phyloP scores from a whole-genome alignment of 1,140 invertebrate genomes.

The Ruditapes philippinarum region DNA sequence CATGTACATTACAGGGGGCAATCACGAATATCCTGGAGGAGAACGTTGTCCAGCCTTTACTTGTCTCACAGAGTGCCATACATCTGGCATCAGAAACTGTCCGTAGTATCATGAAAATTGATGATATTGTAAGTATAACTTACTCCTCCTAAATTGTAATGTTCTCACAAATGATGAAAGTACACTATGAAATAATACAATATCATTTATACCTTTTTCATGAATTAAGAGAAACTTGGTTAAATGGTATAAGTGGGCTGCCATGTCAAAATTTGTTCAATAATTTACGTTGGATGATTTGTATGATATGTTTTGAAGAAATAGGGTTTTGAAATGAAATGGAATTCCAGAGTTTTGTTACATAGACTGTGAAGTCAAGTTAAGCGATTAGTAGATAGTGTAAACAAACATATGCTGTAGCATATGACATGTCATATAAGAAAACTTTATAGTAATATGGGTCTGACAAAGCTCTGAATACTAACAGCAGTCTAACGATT shows the following conservation, averaged over 20 bases:
- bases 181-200: background rate
- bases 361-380: too few relatives aligned
- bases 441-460: too few relatives aligned
- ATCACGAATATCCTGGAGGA: constrained; percentile 99
- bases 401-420: too few relatives aligned
- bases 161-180: background rate
- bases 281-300: too few relatives aligned
- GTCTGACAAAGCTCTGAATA: too few relatives aligned
- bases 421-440: too few relatives aligned
- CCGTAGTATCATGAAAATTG: constrained; percentile 99
- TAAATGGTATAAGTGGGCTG: background rate
- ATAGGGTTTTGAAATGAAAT: too few relatives aligned
- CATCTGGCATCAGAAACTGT: constrained; percentile 98
- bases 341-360: too few relatives aligned
- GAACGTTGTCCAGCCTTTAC: constrained; percentile 98
- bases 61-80: constrained; percentile 97
- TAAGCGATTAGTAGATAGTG: too few relatives aligned
- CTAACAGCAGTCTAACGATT: too few relatives aligned
- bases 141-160: too few relatives aligned
- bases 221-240: background rate
- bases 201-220: background rate
- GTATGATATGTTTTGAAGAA: too few relatives aligned
- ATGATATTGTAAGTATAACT: constrained; percentile 93
- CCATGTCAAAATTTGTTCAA: background rate
- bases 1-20: constrained; percentile 92